Base-by-base conservation (phyloP, 2,888 invertebrate species). In the Uropetala carovei region DNA sequence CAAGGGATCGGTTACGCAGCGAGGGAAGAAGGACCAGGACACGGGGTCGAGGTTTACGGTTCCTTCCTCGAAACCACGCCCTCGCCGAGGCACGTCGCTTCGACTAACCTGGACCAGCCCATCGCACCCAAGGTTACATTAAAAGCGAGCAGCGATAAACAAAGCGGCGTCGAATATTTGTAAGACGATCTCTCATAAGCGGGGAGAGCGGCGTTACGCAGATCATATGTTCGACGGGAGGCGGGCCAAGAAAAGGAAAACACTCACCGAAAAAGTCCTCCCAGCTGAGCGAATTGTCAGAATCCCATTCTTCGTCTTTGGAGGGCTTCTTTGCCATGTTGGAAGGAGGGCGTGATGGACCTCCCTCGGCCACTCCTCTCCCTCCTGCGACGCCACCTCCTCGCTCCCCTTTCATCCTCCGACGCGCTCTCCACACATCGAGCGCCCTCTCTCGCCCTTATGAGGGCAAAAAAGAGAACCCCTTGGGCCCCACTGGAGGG, bases 261-360 rank as follows among this genome's bases (percentile, higher is more conserved):
- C 22, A 96, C 96, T 95, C 94, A 97, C 97, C 97, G 94, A 97
- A 97, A 96, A 97, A 97, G 94, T 97, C 97, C 95, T 97, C 97
- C 97, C 97, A 97, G 94, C 96, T 96, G 96, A 97, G 96, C 94
- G 97, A 97, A 94, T 96, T 96, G 95, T 97, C 97, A 94, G 97
- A 97, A 95, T 97, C 97, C 93, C 94, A 94, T 92, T 94, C 94
- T 94, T 94, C 92, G 93, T 92, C 64, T 43, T 43, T 43, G 43
- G 3, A 1, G 43, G 43, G 43, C 43, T 43, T 1, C 43, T 43
- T 5, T 1, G 43, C 43, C 5, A 5, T 43, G 3, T 1, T 43
- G 43, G 43, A 43, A 5, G 43, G 5, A 43, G 43, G 43, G 3
- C 3, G 43, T 43, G 43, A 5, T 43, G 43, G 43, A 43, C 43